Base-by-base conservation (phyloP, 2,888 invertebrate species). In the Eueremaeus valkanovi region DNA sequence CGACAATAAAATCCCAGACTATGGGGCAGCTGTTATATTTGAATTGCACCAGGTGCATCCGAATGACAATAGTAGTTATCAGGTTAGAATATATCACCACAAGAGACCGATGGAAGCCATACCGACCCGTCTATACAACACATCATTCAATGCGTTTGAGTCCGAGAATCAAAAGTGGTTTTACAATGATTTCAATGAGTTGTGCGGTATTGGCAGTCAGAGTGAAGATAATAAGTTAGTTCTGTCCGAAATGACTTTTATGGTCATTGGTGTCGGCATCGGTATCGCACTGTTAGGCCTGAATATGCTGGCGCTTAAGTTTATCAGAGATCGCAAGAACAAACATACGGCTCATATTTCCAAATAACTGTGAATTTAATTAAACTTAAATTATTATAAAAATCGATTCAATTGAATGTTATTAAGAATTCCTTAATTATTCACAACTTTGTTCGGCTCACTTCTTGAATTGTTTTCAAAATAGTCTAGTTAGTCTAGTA, bases 21-120 rank as follows among this genome's bases (percentile, higher is more conserved):
- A 74, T 66, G 40, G 58, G n/a, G 55, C 70, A 1, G 5, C 76
- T 0, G 11, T 76, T 27, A 24, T 76, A 13, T 74, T 76, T 72
- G 76, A 76, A 74, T 45, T 76, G 21, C 74, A 74, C n/a, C 29
- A 18, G 8, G n/a, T n/a, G n/a, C 3, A 21, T 58, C 11, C 6
- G 24, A 49, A 3, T 18, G 29, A 9, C 27, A 1, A 29, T 16
- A 31, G 1, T 1, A 40, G 9, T 11, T 51, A 36, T 18, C 74
- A 18, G 40, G 70, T 74, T 16, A 18, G 8, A 24, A 33, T 76
- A 1, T 49, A 58, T 21, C 74, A 76, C 36, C 42, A 24, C 24
- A 76, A 76, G 74, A 74, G 8, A 76, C 76, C 18, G 16, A 61
- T 16, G 13, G 3, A 61, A 3, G 1, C 61, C 61, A 31, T 61